phyloP scores from a whole-genome alignment of 23 tunicate genomes.

The Diplosoma virens region DNA sequence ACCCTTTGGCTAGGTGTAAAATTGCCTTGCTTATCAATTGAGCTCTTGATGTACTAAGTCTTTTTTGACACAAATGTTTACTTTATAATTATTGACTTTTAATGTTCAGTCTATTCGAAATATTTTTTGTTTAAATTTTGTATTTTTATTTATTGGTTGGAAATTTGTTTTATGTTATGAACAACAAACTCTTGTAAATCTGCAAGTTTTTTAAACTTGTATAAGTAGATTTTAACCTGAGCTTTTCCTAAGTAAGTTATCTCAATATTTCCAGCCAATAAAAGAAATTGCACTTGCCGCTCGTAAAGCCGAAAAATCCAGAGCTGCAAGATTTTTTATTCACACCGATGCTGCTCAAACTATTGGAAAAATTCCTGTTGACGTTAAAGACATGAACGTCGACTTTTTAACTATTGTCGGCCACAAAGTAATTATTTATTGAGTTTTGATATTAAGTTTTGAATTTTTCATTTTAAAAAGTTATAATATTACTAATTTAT shows the following conservation, averaged over 20 bases:
- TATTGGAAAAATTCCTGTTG: constrained; percentile 79
- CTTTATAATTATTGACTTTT: no score
- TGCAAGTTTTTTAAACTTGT: neutral
- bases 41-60: no score
- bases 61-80: no score
- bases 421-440: constrained; percentile 68
- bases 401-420: constrained; percentile 93
- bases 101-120: no score
- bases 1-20: no score
- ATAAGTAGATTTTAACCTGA: no score
- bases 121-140: no score
- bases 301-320: constrained; percentile 5
- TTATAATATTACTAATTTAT: no score
- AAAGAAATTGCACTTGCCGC: constrained; percentile 41
- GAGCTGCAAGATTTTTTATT: neutral
- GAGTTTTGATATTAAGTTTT: neutral
- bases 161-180: no score
- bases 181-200: no score
- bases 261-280: constrained; percentile 35
- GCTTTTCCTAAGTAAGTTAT: neutral
- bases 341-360: constrained; percentile 98
- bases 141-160: no score
- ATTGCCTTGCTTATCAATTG: no score
- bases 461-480: neutral
- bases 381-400: constrained; percentile 57